Percentiles rank a stretch among this genome's conserved stretches.
These are phyloP conservation scores for Peromyscus eremicus DNA, from an alignment of 2,797 vertebrate genomes.

Conservation along the genomic window DNA sequence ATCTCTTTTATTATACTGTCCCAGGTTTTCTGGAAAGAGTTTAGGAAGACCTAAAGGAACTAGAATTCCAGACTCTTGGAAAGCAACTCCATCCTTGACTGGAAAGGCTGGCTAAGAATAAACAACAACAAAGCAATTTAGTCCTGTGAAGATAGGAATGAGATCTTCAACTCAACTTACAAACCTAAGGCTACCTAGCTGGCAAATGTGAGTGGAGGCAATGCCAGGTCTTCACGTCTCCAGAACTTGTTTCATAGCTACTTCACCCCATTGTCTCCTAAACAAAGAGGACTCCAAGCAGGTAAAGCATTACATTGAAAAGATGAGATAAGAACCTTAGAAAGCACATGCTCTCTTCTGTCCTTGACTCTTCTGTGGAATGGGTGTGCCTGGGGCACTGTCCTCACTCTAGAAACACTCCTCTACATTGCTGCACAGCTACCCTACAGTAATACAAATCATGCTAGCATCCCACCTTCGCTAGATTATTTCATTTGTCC, in stretches of 20 bases:
- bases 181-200: neutral
- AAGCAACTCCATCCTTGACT: neutral
- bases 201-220: neutral
- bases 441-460: neutral
- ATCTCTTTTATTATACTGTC: neutral
- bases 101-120: neutral
- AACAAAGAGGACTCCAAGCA: neutral
- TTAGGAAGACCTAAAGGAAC: neutral
- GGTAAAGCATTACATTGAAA: neutral
- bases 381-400: neutral
- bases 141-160: neutral
- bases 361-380: neutral
- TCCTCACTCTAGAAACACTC: too few species aligned
- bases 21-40: neutral
- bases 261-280: neutral
- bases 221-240: neutral
- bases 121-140: neutral
- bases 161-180: neutral
- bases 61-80: neutral
- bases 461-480: neutral
- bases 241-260: neutral
- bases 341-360: neutral
- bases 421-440: neutral
- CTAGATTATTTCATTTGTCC: neutral
- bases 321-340: neutral